A percentile compares a stretch with the other conserved stretches of the same genome.
These are phyloP conservation scores for Pseudopipra pipra DNA, from an alignment of 2,113 vertebrate species.

Conservation along the genomic window DNA sequence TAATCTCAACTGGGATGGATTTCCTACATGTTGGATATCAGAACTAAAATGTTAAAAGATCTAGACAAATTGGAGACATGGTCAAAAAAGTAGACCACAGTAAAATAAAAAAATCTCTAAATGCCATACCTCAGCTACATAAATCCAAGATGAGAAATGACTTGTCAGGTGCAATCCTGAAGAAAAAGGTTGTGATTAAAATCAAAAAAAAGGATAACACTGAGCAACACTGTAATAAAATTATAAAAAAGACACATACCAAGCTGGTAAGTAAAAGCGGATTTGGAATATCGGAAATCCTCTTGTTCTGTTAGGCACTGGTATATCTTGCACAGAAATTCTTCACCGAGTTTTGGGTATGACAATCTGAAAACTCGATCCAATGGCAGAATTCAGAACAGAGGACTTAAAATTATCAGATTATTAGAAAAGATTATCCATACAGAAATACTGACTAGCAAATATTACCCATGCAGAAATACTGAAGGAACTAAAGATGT, in stretches of 20 bases:
- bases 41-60: background rate
- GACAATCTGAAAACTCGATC: background rate
- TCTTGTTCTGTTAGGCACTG: background rate
- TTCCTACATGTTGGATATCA: background rate
- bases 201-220: background rate
- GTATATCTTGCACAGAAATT: background rate
- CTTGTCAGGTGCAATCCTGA: background rate
- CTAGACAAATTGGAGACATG: background rate
- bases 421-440: background rate
- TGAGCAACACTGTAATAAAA: background rate
- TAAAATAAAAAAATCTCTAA: background rate
- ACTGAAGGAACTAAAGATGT: background rate
- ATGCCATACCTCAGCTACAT: background rate
- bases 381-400: background rate
- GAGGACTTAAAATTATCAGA: background rate
- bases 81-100: background rate
- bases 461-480: background rate
- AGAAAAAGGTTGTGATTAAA: background rate
- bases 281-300: background rate
- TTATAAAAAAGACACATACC: background rate
- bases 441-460: background rate
- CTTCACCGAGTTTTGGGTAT: background rate
- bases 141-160: background rate
- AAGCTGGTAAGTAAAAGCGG: background rate
- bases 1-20: background rate